A percentile compares a stretch with the other conserved stretches of the same genome.
These are phyloP conservation scores for Sphaeridia pumilis DNA, from an alignment of 2,888 invertebrate genomes.

Conservation along the genomic window DNA sequence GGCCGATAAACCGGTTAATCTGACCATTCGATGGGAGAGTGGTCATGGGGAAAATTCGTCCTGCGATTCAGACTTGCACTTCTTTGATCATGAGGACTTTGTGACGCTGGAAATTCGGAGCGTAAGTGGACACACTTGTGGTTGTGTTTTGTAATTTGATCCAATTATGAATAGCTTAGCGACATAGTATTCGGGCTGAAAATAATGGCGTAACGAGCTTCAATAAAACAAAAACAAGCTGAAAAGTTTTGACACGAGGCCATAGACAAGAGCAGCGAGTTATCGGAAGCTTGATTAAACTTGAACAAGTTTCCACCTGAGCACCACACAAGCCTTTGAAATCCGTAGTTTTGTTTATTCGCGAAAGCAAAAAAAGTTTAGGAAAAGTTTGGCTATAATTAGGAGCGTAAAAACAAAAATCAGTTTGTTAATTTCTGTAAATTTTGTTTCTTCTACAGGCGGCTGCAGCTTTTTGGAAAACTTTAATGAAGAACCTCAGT, in stretches of 20 bases:
- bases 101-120: background rate
- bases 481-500: conserved; percentile 2
- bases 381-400: background rate
- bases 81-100: conserved; percentile 20
- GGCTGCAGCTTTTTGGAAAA: conserved; percentile 24
- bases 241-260: no score
- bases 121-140: no score
- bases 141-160: no score
- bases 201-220: no score
- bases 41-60: conserved; percentile 24
- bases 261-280: no score
- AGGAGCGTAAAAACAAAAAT: no score
- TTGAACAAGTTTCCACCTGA: background rate
- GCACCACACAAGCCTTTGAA: background rate
- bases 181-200: no score
- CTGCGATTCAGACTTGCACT: conserved; percentile 23
- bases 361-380: background rate
- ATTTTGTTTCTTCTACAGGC: conserved; percentile 6
- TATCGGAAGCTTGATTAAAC: no score
- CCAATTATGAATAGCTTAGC: no score
- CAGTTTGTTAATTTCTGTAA: no score
- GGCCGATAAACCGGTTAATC: background rate
- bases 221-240: no score
- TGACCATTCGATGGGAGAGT: conserved; percentile 22
- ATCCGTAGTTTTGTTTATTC: background rate